A percentile compares a stretch with the other conserved stretches of the same genome.
Conservation (phyloP, 1,140 invertebrate species). For the Penaeus indicus region DNA sequence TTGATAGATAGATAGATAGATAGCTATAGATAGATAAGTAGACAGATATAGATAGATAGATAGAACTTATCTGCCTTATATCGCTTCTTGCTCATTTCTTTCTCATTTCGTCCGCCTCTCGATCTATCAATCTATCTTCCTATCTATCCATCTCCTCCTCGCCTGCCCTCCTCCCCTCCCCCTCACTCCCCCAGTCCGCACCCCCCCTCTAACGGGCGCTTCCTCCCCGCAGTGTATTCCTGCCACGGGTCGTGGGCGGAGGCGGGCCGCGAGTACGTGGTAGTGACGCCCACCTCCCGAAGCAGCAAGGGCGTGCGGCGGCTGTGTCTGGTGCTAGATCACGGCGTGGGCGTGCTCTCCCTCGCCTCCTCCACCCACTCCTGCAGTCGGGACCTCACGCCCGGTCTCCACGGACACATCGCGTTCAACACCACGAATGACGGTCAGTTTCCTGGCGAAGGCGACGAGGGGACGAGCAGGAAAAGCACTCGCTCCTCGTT, state of each 20-base stretch:
- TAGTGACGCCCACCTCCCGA: constrained; percentile 64
- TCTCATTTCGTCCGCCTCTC: no score
- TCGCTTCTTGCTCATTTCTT: no score
- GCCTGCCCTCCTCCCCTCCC: no score
- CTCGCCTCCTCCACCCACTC: constrained; percentile 62
- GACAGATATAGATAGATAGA: no score
- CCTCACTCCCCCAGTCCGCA: no score
- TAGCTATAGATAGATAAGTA: no score
- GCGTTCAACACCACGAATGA: constrained; percentile 62
- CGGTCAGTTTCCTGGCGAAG: constrained; percentile 29
- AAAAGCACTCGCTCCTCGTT: no score
- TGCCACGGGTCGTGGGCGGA: constrained; percentile 82
- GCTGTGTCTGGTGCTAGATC: constrained; percentile 64
- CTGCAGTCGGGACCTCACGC: constrained; percentile 60
- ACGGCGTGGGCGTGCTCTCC: constrained; percentile 48
- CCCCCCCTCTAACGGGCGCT: not conserved
- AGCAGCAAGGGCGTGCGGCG: constrained; percentile 63
- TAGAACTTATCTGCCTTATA: no score
- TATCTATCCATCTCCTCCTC: no score
- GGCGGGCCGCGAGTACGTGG: constrained; percentile 60
- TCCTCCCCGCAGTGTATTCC: constrained; percentile 80
- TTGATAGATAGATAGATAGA: no score
- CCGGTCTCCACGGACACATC: constrained; percentile 60
- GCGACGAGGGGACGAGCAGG: no score
- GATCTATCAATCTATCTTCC: no score